Base-by-base conservation (phyloP, 1,140 invertebrate genomes). In the Mesaphorura yosii region DNA sequence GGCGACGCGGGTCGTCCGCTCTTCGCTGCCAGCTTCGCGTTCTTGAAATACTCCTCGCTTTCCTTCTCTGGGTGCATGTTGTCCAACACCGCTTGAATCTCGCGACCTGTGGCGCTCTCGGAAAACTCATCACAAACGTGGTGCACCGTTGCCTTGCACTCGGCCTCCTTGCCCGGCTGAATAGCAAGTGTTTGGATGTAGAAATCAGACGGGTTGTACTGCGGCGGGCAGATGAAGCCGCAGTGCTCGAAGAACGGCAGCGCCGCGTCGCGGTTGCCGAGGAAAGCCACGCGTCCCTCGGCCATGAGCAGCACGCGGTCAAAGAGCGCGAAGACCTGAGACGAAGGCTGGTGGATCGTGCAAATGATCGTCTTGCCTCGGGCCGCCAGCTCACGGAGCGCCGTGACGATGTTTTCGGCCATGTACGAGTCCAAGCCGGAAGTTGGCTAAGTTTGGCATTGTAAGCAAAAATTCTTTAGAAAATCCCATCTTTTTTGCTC, bases 291-390 rank as follows among this genome's bases (percentile, higher is more conserved):
- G 55, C 86, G 72, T 1, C 93, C 94, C 67, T 96, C 89, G 0
- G 91, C 86, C 80, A 97, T 82, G n/a, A 95, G 73, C 1, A 93
- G 71, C 27, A 95, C 73, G 65, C 84, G 86, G 66, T 95, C 87
- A 69, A 98, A 97, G 70, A 96, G 78, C 15, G 83, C 80, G 66
- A 87, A 97, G 0, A 97, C 70, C 67, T 96, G 90, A 0, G 89
- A 93, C 0, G 88, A 91, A 0, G 94, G 94, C 67, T 98, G 93
- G 71, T 98, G 93, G 56, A 98, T 91, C 2, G 93, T 97, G 64
- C 84, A 84, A 22, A 98, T 73, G 38, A 98, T 83, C 0, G 92
- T 96, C 69, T 91, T 91, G 3, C 91, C 88, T 65, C 80, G 82
- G 29, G 76, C 70, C 0, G 90, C 84, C 57, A 88, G 72, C 22